Percentiles rank a stretch among this genome's conserved stretches.
These are phyloP conservation scores for Hybos culiciformis DNA, from an alignment of 2,888 invertebrate genomes.

Conservation along the genomic window DNA sequence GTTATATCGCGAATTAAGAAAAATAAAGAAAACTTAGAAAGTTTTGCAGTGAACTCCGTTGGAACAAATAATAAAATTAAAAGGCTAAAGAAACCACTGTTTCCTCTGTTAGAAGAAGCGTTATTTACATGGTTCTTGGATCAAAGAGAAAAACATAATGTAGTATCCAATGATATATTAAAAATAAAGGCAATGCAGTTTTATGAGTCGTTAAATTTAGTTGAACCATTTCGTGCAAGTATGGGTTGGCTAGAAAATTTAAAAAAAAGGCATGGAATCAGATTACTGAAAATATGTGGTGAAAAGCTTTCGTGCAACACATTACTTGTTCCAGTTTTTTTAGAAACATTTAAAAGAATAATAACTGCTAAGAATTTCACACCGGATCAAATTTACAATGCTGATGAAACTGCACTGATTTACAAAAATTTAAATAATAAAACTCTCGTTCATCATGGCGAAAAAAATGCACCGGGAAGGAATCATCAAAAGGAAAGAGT, in stretches of 20 bases:
- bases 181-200: neutral
- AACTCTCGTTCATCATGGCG: neutral
- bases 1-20: neutral
- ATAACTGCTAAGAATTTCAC: neutral
- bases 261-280: neutral
- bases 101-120: neutral
- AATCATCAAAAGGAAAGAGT: constrained; percentile 13
- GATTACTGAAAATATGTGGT: neutral
- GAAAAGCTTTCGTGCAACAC: neutral
- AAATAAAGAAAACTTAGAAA: constrained; percentile 2
- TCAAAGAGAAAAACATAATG: neutral
- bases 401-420: neutral
- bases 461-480: constrained; percentile 2
- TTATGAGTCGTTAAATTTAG: neutral
- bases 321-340: neutral
- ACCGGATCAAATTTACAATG: neutral
- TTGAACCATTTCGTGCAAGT: neutral
- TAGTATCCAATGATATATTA: neutral
- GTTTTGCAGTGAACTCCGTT: neutral
- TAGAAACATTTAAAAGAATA: neutral
- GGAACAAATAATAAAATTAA: constrained; percentile 1
- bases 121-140: constrained; percentile 2
- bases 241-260: neutral
- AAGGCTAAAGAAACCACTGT: neutral
- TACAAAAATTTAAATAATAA: neutral